These are phyloP conservation scores for Mythimna pallens DNA, from an alignment of 2,888 invertebrate genomes.

Conservation along the genomic window DNA sequence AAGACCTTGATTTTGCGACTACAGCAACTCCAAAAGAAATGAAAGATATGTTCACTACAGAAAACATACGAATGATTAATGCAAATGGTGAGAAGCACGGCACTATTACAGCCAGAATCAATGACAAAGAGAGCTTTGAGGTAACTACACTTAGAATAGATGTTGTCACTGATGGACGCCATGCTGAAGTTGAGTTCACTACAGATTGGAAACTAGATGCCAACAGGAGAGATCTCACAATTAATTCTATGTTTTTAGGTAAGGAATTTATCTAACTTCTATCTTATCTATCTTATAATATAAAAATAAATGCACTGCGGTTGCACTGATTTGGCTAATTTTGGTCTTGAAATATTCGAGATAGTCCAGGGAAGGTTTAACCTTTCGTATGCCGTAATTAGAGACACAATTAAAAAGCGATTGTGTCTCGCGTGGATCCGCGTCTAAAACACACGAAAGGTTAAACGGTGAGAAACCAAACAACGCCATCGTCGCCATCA, in stretches of 20 bases:
- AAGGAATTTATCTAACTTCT: background rate
- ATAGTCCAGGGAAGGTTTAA: too few relatives aligned
- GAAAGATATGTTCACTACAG: conserved; percentile 97
- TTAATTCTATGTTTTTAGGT: conserved; percentile 99
- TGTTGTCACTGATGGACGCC: conserved; percentile 97
- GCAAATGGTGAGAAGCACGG: conserved; percentile 98
- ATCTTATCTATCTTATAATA: too few relatives aligned
- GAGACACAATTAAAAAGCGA: too few relatives aligned
- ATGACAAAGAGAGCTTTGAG: conserved; percentile 98
- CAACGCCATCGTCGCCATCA: too few relatives aligned
- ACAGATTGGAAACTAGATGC: conserved; percentile 98
- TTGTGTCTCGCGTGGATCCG: too few relatives aligned
- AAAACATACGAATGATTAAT: conserved; percentile 97
- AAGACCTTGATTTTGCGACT: conserved; percentile 99
- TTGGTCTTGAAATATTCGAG: too few relatives aligned
- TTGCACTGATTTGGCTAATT: too few relatives aligned
- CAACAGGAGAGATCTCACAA: conserved; percentile 98
- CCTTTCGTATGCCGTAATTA: too few relatives aligned
- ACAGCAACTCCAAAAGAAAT: conserved; percentile 98
- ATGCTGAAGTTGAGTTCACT: conserved; percentile 98
- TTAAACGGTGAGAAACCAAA: too few relatives aligned
- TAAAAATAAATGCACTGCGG: too few relatives aligned
- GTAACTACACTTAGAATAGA: conserved; percentile 98
- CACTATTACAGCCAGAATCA: conserved; percentile 98
- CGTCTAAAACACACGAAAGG: too few relatives aligned